Conservation (phyloP, 2,113 vertebrate species). For the Brachionichthys hirsutus region DNA sequence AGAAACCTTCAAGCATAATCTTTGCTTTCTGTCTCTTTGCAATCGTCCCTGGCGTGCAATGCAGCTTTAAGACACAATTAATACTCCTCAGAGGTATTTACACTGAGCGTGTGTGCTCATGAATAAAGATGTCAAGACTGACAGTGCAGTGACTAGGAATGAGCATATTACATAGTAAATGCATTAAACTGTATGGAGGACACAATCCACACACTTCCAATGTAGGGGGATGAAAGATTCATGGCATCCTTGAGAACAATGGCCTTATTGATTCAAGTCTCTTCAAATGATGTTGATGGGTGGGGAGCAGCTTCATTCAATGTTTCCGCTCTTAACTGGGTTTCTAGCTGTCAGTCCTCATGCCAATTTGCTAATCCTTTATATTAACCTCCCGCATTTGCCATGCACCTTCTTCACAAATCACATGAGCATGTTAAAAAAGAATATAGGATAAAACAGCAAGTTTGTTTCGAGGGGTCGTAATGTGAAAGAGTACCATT, state of each 20-base stretch:
- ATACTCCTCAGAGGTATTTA: slow-evolving; percentile 69
- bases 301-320: slow-evolving; percentile 35
- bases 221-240: slow-evolving; percentile 62
- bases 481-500: not conserved
- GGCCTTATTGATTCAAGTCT: slow-evolving; percentile 57
- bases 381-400: slow-evolving; percentile 41
- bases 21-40: slow-evolving; percentile 33
- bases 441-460: too few species aligned
- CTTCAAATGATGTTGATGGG: slow-evolving; percentile 43
- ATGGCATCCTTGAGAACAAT: slow-evolving; percentile 52
- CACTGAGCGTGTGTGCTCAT: slow-evolving; percentile 66
- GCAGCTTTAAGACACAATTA: slow-evolving; percentile 63
- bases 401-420: slow-evolving; percentile 27
- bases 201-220: slow-evolving; percentile 33
- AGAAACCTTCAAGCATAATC: slow-evolving; percentile 45
- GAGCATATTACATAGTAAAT: slow-evolving; percentile 74
- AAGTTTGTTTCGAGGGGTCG: not conserved
- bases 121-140: slow-evolving; percentile 75
- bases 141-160: slow-evolving; percentile 64
- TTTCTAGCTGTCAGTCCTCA: slow-evolving; percentile 42
- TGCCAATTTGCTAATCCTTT: slow-evolving; percentile 60
- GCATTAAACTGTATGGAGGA: slow-evolving; percentile 66
- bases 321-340: slow-evolving; percentile 24
- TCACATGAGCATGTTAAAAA: not conserved
- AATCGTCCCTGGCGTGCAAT: slow-evolving; percentile 55